These are phyloP conservation scores for Lophius piscatorius DNA, from an alignment of 2,113 vertebrate genomes.

Conservation along the genomic window DNA sequence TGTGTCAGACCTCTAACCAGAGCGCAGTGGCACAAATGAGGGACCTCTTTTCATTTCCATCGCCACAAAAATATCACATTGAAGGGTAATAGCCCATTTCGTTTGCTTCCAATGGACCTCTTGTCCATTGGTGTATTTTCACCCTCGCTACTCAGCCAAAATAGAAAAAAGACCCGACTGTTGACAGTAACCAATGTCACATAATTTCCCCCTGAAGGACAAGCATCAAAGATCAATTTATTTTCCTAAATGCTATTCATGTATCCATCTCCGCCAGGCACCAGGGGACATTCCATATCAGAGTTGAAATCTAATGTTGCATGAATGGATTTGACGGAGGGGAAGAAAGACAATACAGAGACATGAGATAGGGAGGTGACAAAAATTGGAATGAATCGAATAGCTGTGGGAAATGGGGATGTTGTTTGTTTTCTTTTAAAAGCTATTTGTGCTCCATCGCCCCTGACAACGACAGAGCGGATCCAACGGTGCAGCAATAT, in stretches of 20 bases:
- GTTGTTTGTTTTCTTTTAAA: conserved; percentile 16
- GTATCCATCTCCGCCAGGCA: conserved; percentile 58
- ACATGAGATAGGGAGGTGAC: conserved; percentile 32
- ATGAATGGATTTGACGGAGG: conserved; percentile 58
- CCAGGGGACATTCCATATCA: conserved; percentile 63
- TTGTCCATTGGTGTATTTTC: conserved; percentile 65
- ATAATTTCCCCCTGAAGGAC: conserved; percentile 77
- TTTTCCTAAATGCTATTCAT: conserved; percentile 76
- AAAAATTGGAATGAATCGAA: conserved; percentile 49
- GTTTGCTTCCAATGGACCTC: conserved; percentile 65
- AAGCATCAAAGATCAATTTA: conserved; percentile 78
- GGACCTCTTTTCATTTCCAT: conserved; percentile 72
- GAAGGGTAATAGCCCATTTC: conserved; percentile 74
- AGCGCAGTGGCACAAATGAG: conserved; percentile 67
- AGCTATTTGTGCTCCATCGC: too few relatives aligned
- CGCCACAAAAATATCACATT: conserved; percentile 65
- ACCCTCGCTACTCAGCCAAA: conserved; percentile 62
- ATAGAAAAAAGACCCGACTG: conserved; percentile 76
- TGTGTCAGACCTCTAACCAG: conserved; percentile 64
- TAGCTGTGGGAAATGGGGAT: conserved; percentile 4
- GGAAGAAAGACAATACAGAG: conserved; percentile 51
- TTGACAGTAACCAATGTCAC: conserved; percentile 78
- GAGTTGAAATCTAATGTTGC: conserved; percentile 64
- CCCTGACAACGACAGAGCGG: conserved; percentile 1
- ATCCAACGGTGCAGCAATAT: conserved; percentile 7